Conservation (phyloP, 2,797 vertebrate genomes). For the Aphelocoma californica region DNA sequence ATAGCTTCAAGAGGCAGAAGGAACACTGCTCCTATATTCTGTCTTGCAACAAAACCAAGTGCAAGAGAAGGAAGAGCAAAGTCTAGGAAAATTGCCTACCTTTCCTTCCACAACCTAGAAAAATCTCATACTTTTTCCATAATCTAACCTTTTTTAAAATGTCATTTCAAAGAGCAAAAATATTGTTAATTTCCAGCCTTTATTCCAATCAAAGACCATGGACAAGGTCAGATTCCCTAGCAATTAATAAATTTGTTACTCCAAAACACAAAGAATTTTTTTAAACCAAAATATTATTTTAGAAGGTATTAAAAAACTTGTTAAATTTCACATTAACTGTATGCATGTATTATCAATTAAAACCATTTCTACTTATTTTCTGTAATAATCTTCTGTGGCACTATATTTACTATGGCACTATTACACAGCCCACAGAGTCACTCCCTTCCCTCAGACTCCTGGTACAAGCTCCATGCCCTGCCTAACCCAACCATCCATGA, state of each 20-base stretch:
- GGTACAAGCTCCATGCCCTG: neutral
- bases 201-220: neutral
- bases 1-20: neutral
- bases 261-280: neutral
- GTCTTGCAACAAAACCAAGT: neutral
- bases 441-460: neutral
- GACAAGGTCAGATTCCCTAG: neutral
- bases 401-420: neutral
- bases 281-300: neutral
- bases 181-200: neutral
- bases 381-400: neutral
- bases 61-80: neutral
- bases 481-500: neutral
- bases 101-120: neutral
- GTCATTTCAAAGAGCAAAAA: neutral
- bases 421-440: neutral
- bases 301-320: neutral
- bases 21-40: neutral
- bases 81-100: neutral
- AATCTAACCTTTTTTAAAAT: neutral
- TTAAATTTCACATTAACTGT: neutral
- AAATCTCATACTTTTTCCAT: neutral
- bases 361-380: neutral
- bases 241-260: neutral
- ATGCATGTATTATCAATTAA: neutral